These are phyloP conservation scores for Phoenoteleia sp. DNA, from an alignment of 2,888 invertebrate genomes.

Conservation along the genomic window DNA sequence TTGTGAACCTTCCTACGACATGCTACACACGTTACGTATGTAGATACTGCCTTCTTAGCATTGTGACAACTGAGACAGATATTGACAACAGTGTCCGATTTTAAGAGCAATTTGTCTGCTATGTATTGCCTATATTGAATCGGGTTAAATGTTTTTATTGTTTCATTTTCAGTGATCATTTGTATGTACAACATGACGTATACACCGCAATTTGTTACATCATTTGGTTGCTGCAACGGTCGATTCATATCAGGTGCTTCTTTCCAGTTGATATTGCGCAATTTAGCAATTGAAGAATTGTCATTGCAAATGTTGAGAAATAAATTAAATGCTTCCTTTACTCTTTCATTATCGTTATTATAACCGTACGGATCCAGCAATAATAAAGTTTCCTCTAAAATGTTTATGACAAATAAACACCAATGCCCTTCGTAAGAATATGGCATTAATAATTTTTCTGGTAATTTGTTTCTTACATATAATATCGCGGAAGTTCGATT, in stretches of 20 bases:
- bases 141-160: neutral
- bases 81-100: too few relatives aligned
- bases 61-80: too few relatives aligned
- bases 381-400: neutral
- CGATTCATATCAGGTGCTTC: neutral
- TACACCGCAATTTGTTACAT: neutral
- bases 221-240: neutral
- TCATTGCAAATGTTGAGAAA: neutral
- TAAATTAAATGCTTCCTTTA: neutral
- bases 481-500: neutral
- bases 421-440: constrained; percentile 17
- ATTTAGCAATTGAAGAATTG: constrained; percentile 19
- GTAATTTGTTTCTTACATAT: neutral
- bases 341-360: neutral
- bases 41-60: too few relatives aligned
- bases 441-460: constrained; percentile 18
- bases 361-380: neutral
- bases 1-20: too few relatives aligned
- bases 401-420: neutral
- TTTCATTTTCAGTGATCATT: neutral
- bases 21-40: too few relatives aligned
- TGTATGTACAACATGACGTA: constrained; percentile 6
- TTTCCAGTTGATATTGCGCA: constrained; percentile 1
- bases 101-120: too few relatives aligned
- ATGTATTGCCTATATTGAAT: neutral